Conservation (phyloP, 2,888 invertebrate species). For the Melieria omissa region DNA sequence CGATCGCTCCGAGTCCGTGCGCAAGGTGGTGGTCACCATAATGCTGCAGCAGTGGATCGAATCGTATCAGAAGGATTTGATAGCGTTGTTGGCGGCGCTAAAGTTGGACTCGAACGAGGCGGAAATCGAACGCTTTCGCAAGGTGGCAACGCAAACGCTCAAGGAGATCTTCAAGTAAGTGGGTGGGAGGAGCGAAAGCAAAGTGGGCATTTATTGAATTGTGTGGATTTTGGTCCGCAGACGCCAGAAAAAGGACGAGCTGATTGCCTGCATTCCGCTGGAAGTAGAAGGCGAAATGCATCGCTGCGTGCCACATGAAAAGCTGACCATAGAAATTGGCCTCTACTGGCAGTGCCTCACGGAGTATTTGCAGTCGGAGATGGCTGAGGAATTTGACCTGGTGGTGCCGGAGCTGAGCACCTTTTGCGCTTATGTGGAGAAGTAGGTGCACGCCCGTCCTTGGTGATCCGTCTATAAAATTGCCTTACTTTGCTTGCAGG, state of each 20-base stretch:
- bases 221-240: constrained; percentile 47
- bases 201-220: neutral
- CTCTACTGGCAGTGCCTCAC: constrained; percentile 75
- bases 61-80: constrained; percentile 76
- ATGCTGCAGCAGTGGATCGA: constrained; percentile 82
- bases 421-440: constrained; percentile 78
- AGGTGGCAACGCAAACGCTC: constrained; percentile 70
- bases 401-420: constrained; percentile 76
- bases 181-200: neutral
- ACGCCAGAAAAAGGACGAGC: constrained; percentile 60
- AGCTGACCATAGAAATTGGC: constrained; percentile 70
- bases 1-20: constrained; percentile 71
- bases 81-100: constrained; percentile 78
- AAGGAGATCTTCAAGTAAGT: constrained; percentile 70
- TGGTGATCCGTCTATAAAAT: neutral
- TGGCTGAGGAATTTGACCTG: constrained; percentile 59
- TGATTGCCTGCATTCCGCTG: constrained; percentile 67
- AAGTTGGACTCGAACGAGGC: constrained; percentile 76
- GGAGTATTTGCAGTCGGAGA: constrained; percentile 64
- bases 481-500: constrained; percentile 43
- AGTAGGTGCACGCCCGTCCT: constrained; percentile 67
- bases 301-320: constrained; percentile 68
- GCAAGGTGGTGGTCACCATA: constrained; percentile 66
- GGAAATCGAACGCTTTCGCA: constrained; percentile 72
- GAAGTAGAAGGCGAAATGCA: constrained; percentile 63